Percentiles rank a stretch among this genome's conserved stretches.
Conservation (phyloP, 1,140 invertebrate species). For the Caenorhabditis brenneri region DNA sequence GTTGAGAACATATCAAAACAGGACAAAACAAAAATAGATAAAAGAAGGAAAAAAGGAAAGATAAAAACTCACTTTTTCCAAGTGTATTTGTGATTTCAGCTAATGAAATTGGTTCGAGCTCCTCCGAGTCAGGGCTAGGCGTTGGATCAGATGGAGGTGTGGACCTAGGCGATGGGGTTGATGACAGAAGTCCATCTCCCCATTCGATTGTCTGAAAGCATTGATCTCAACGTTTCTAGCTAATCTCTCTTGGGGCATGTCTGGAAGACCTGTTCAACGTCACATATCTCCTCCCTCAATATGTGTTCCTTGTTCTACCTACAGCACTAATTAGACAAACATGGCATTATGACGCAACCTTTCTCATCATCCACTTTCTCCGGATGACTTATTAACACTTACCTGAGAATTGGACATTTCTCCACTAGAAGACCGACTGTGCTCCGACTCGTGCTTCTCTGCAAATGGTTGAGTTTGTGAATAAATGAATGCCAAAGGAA, state of each 20-base stretch:
- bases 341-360: slow-evolving; percentile 32
- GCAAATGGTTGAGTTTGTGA: neutral
- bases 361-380: neutral
- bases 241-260: slow-evolving; percentile 2
- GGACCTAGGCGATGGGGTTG: slow-evolving; percentile 36
- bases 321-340: slow-evolving; percentile 15
- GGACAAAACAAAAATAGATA: neutral
- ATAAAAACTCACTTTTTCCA: neutral
- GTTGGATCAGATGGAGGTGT: slow-evolving; percentile 20
- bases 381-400: neutral
- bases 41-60: neutral
- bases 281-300: neutral
- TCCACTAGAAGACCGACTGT: slow-evolving; percentile 35
- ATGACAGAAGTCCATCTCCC: slow-evolving; percentile 30
- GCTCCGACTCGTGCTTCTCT: slow-evolving; percentile 50
- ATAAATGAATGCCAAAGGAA: neutral
- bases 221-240: slow-evolving; percentile 11
- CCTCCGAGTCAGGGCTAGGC: slow-evolving; percentile 4
- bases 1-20: neutral
- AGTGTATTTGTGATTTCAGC: slow-evolving; percentile 24
- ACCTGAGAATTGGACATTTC: slow-evolving; percentile 51
- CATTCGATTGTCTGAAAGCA: slow-evolving; percentile 50
- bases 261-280: slow-evolving; percentile 41
- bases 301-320: slow-evolving; percentile 6
- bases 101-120: neutral